Evolutionary conservation across 2,888 invertebrate species (phyloP), one percentile per base, ranked within the genome.

Genomic region (Pinctada fucata): DNA sequence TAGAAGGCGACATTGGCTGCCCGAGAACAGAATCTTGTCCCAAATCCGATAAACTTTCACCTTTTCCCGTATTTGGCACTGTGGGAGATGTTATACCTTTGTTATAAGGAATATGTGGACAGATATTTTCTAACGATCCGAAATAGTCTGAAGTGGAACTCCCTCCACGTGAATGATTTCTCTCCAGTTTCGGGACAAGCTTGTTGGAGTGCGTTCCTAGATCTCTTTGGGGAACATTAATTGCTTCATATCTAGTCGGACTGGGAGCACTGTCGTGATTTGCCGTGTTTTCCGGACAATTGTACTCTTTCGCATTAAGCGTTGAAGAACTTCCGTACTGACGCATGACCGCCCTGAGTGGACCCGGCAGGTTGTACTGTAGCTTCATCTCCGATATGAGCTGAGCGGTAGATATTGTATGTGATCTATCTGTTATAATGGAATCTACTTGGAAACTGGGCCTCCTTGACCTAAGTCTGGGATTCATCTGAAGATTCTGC

Each of bases 281-380:
- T 31, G 31, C 31, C 31, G 31, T 31, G 31, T 31, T 31, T 31
- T 31, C 31, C 31, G 31, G 31, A 31, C 31, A 31, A 31, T 31
- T 31, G 31, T 58, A 1, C 58, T 58, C 58, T 10, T 13, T 58
- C 8, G 13, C 58, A 13, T 58, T 6, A 58, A 58, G 58, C 6
- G 58, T 58, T 58, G 58, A 58, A 65, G 76, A 71, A 45, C 77
- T 75, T 51, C 75, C 77, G 52, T 80, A 80, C 16, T 80, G 80
- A 78, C 80, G 76, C 66, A 75, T 68, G 48, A 80, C 71, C 4
- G 80, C 80, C 16, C 76, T 77, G 13, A 80, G 48, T 16, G 80
- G 80, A 49, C 77, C 71, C 3, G 80, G 80, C 13, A 78, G 78
- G 47, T 75, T 72, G 47, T 75, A 79, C 16, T 79, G 51, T 13